A percentile compares a stretch with the other conserved stretches of the same genome.
Evolutionary conservation across 2,888 invertebrate genomes (phyloP).

Genomic region (Sceliomorpha sp.): DNA sequence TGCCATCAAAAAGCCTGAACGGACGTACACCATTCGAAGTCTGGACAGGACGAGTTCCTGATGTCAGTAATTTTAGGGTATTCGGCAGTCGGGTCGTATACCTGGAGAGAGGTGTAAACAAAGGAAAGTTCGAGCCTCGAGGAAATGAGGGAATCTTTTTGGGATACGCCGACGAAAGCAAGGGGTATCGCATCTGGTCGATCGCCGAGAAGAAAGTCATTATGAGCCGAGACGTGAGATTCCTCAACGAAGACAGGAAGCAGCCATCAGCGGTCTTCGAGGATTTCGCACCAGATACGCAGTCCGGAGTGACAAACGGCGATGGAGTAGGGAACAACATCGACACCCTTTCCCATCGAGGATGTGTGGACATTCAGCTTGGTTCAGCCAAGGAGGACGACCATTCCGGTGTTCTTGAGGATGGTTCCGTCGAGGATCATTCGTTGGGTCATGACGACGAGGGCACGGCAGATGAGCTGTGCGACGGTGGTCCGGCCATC

Average conservation of each 20-base stretch:
- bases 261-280: neutral
- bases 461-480: neutral
- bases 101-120: neutral
- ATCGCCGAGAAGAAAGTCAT: slow-evolving; percentile 6
- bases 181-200: slow-evolving; percentile 7
- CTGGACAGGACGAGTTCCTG: slow-evolving; percentile 4
- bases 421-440: too few species aligned
- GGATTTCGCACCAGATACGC: neutral
- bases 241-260: neutral
- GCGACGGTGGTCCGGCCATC: too few species aligned
- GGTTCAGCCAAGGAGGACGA: too few species aligned
- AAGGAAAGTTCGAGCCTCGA: slow-evolving; percentile 3
- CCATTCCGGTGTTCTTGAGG: too few species aligned
- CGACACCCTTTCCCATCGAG: neutral
- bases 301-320: too few species aligned
- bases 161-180: slow-evolving; percentile 10
- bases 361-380: too few species aligned
- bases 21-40: slow-evolving; percentile 1
- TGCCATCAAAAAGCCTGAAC: slow-evolving; percentile 14
- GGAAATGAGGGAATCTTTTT: neutral
- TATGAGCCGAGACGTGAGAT: slow-evolving; percentile 4
- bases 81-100: slow-evolving; percentile 5
- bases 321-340: too few species aligned
- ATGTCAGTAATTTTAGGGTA: neutral
- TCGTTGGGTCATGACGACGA: neutral